These are phyloP conservation scores for Rhabditoides inermis DNA, from an alignment of 2,888 invertebrate genomes.

Conservation along the genomic window DNA sequence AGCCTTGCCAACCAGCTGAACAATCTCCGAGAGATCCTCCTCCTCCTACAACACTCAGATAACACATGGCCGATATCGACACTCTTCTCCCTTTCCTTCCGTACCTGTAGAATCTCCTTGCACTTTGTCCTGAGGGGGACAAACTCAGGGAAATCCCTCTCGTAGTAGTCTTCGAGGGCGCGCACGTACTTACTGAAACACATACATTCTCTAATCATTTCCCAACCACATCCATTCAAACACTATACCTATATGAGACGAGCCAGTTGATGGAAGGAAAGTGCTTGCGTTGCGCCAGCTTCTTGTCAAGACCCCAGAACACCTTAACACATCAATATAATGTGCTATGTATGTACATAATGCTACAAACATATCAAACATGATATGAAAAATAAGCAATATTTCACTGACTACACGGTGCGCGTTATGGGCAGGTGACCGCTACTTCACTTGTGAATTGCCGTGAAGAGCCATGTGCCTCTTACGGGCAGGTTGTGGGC, in stretches of 20 bases:
- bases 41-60: slow-evolving; percentile 75
- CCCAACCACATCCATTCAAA: not conserved
- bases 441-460: too few species aligned
- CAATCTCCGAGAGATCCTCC: slow-evolving; percentile 97
- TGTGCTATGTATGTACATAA: not conserved
- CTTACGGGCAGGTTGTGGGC: too few species aligned
- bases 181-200: slow-evolving; percentile 76
- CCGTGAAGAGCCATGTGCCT: too few species aligned
- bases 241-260: too few species aligned
- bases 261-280: slow-evolving; percentile 99
- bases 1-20: slow-evolving; percentile 91
- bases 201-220: not conserved
- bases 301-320: slow-evolving; percentile 43
- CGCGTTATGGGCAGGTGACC: too few species aligned
- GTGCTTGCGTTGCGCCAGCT: slow-evolving; percentile 77
- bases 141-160: slow-evolving; percentile 92
- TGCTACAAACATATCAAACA: not conserved
- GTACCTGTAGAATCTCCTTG: slow-evolving; percentile 73
- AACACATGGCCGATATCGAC: not conserved
- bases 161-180: slow-evolving; percentile 95
- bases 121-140: slow-evolving; percentile 84
- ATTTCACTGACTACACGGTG: too few species aligned
- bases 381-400: too few species aligned
- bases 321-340: slow-evolving; percentile 57
- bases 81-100: not conserved